Evolutionary conservation across 2,113 vertebrate species (phyloP), one percentile per base, ranked within the genome.

Genomic region (Euleptes europaea): DNA sequence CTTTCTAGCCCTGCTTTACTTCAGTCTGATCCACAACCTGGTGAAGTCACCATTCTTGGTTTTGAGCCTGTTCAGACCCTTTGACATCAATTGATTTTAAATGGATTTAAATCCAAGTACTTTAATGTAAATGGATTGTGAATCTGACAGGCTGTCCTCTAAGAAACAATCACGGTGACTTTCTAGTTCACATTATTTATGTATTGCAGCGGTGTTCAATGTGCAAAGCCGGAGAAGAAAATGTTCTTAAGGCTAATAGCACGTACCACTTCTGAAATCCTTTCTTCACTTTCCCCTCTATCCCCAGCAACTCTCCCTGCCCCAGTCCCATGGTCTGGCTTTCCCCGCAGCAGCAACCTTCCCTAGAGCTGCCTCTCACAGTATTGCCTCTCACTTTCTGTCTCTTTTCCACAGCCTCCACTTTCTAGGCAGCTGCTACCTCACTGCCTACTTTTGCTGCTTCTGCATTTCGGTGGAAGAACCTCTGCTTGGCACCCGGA

Each of bases 1-100:
- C 13, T 90, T 88, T 5, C 83, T 1, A 76, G 91, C 84, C 76
- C 2, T 70, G 5, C 44, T 90, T 74, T 26, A 85, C 49, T 85
- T 85, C 69, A 72, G 31, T 23, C 51, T 72, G 69, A 85, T 63
- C n/a, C 69, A 79, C 66, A 42, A 77, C 38, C 57, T 31, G 42
- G 70, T 35, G 67, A 65, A 65, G 54, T 4, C 42, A 35, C 44
- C n/a, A 9, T 15, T 8, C 19, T 74, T 63, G 76, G 40, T 10
- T 73, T 44, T 33, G 33, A 47, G 31, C 54, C 40, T 49, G 19
- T 65, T 65, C 38, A 42, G 54, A 28, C 42, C n/a, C 15, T 65
- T 72, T n/a, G 40, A 38, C 60, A 85, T 38, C 70, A 65, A 21
- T 63, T 82, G 35, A 60, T n/a, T 44, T 28, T 72, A 74, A 83